These are phyloP conservation scores for Saccostrea echinata DNA, from an alignment of 1,140 invertebrate genomes.

Conservation along the genomic window DNA sequence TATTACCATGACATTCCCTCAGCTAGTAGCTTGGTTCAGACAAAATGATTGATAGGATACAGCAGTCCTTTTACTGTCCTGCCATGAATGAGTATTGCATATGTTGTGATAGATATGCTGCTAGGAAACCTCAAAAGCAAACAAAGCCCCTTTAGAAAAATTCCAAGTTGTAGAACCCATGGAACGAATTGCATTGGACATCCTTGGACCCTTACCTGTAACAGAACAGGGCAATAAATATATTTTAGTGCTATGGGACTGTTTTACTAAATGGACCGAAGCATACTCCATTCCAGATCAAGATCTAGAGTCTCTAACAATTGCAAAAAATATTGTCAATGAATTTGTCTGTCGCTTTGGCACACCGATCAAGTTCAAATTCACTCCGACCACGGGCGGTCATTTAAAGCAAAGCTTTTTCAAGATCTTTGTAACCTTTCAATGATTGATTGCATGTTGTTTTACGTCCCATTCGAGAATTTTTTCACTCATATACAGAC, in stretches of 20 bases:
- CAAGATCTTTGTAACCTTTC: neutral
- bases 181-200: slow-evolving; percentile 46
- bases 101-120: slow-evolving; percentile 43
- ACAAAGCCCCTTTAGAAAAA: slow-evolving; percentile 22
- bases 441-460: too few species aligned
- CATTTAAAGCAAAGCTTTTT: slow-evolving; percentile 42
- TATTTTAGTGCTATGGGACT: too few species aligned
- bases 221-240: slow-evolving; percentile 45
- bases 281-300: slow-evolving; percentile 40
- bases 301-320: slow-evolving; percentile 63
- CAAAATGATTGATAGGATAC: too few species aligned
- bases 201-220: slow-evolving; percentile 40
- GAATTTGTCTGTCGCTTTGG: slow-evolving; percentile 43
- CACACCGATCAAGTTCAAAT: neutral
- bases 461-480: too few species aligned
- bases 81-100: slow-evolving; percentile 1
- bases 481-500: too few species aligned
- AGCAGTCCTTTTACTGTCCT: too few species aligned
- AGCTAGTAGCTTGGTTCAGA: slow-evolving; percentile 44
- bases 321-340: slow-evolving; percentile 19
- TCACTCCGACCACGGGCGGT: slow-evolving; percentile 37
- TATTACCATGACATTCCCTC: slow-evolving; percentile 43
- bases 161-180: slow-evolving; percentile 15
- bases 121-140: slow-evolving; percentile 36
- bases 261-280: slow-evolving; percentile 49